A percentile compares a stretch with the other conserved stretches of the same genome.
These are phyloP conservation scores for Mycteria americana DNA, from an alignment of 2,797 vertebrate species.

Conservation along the genomic window DNA sequence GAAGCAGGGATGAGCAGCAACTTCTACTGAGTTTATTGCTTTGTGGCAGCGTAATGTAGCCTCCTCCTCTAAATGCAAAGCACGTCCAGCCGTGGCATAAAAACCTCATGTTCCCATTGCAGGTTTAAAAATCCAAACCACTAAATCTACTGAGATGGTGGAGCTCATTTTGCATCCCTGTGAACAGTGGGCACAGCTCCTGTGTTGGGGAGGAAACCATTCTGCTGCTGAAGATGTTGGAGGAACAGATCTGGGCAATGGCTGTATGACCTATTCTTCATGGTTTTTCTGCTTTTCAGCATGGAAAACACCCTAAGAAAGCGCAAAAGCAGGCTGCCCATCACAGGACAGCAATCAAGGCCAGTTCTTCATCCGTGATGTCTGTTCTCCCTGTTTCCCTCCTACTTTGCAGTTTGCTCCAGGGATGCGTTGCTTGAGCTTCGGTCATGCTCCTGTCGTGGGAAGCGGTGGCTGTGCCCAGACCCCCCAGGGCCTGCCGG, in stretches of 20 bases:
- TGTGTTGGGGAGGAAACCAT: background rate
- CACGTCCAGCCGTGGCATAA: rapidly evolving
- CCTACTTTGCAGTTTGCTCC: background rate
- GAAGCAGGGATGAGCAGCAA: background rate
- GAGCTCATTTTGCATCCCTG: background rate
- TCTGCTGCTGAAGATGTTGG: background rate
- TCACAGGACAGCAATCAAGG: background rate
- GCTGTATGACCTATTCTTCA: rapidly evolving
- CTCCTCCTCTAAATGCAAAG: background rate
- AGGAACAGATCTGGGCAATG: background rate
- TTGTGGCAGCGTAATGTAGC: rapidly evolving
- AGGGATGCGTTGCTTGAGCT: background rate
- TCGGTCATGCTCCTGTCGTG: rapidly evolving
- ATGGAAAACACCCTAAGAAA: background rate
- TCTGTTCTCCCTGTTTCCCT: background rate
- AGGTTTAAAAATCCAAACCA: background rate
- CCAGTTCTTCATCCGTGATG: rapidly evolving
- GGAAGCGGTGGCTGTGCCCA: background rate
- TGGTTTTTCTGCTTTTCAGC: background rate
- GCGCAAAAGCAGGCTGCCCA: background rate
- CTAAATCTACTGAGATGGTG: background rate
- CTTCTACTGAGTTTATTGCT: background rate
- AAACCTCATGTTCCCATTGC: background rate
- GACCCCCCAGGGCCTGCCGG: rapidly evolving
- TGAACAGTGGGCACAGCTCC: background rate